Conservation (phyloP, 2,113 vertebrate genomes). For the Megaceryle torquata region DNA sequence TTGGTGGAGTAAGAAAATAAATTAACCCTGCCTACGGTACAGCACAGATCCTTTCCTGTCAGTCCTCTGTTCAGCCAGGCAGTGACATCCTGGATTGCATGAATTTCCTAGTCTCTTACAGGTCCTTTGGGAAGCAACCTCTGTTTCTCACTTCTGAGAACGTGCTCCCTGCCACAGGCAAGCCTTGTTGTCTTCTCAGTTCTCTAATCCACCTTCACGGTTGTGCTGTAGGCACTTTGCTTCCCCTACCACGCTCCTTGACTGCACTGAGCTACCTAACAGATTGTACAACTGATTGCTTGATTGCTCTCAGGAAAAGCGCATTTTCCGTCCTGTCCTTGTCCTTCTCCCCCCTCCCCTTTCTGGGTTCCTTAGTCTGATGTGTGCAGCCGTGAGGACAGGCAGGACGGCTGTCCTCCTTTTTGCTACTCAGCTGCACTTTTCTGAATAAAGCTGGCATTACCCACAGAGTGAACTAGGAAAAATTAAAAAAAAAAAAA, state of each 20-base stretch:
- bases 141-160: neutral
- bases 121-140: neutral
- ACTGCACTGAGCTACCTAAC: fast-evolving
- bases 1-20: neutral
- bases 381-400: neutral
- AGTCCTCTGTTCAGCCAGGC: neutral
- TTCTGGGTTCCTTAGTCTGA: neutral
- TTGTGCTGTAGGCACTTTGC: neutral
- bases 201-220: neutral
- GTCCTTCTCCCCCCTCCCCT: neutral
- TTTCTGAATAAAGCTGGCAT: neutral
- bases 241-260: neutral
- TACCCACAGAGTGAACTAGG: neutral
- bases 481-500: neutral
- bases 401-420: neutral
- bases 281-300: neutral
- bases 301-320: neutral
- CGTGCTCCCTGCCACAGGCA: neutral
- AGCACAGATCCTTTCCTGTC: neutral
- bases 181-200: neutral
- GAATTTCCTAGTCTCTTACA: neutral
- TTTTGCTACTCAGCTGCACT: neutral
- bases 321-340: neutral
- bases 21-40: neutral
- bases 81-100: neutral